These are phyloP conservation scores for Sapayoa aenigma DNA, from an alignment of 2,113 vertebrate species.

Conservation along the genomic window DNA sequence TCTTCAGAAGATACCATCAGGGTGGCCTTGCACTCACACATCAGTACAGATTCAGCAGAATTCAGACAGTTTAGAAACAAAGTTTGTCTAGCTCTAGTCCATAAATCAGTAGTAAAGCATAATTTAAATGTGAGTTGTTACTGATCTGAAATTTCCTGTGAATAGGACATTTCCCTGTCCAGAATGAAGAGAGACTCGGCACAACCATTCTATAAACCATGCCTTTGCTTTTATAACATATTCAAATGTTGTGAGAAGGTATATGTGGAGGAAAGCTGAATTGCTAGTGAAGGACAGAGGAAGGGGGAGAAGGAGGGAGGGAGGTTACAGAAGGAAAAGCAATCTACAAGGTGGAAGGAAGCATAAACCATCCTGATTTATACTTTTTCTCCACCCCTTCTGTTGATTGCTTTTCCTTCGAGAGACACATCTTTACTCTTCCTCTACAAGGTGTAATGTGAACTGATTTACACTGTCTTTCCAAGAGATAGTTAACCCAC, in stretches of 20 bases:
- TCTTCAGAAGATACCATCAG: not conserved
- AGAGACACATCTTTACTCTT: conserved; percentile 41
- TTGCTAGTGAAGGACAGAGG: conserved; percentile 25
- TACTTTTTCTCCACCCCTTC: conserved; percentile 48
- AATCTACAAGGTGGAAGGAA: conserved; percentile 55
- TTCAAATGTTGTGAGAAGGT: not conserved
- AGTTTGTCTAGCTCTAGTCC: not conserved
- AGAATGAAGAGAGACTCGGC: not conserved
- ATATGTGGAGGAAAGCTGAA: not conserved
- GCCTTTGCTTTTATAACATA: not conserved
- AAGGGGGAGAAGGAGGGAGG: conserved; percentile 37
- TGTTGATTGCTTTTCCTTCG: conserved; percentile 63
- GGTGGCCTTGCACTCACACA: not conserved
- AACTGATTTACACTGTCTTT: conserved; percentile 38
- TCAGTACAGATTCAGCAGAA: not conserved
- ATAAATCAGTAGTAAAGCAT: not conserved
- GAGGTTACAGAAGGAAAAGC: conserved; percentile 42
- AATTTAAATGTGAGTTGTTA: not conserved
- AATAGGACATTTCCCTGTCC: not conserved
- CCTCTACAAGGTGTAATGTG: conserved; percentile 1
- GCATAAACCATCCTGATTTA: conserved; percentile 66
- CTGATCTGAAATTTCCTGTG: not conserved
- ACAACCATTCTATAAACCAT: not conserved
- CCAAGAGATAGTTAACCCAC: not conserved
- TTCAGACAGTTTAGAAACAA: not conserved